A percentile compares a stretch with the other conserved stretches of the same genome.
Evolutionary conservation across 2,888 invertebrate genomes (phyloP).

Genomic region (Drosophila hamatofila): DNA sequence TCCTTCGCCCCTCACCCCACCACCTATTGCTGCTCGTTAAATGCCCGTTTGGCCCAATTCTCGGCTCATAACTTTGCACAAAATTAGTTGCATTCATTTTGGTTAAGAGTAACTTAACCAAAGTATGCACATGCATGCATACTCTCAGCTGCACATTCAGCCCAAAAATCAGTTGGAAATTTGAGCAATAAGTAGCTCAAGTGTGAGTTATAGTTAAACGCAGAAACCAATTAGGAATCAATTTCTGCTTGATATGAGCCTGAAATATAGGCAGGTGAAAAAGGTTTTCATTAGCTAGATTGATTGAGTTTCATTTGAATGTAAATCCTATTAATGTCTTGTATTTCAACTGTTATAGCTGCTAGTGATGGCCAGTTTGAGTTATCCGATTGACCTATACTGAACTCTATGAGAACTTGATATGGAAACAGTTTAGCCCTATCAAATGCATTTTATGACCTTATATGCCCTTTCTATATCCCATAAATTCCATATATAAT

Average conservation of each 20-base stretch:
- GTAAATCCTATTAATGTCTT: too few species aligned
- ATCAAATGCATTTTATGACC: too few species aligned
- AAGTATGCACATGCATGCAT: conserved; percentile 8
- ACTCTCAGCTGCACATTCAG: neutral
- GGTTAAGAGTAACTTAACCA: conserved; percentile 24
- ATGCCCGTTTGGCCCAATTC: conserved; percentile 40
- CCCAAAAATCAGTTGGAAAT: neutral
- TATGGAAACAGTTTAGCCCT: too few species aligned
- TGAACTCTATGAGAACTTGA: too few species aligned
- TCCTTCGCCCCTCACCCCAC: neutral
- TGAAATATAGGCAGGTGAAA: neutral
- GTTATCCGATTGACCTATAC: too few species aligned
- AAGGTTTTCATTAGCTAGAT: neutral
- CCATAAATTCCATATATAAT: too few species aligned
- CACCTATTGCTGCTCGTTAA: conserved; percentile 12
- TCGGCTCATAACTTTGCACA: conserved; percentile 39
- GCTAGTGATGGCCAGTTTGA: too few species aligned
- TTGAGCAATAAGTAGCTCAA: neutral
- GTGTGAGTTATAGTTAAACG: neutral
- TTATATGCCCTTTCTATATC: too few species aligned
- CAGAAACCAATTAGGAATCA: neutral
- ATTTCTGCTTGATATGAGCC: neutral
- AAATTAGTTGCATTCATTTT: conserved; percentile 55
- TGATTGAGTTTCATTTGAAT: neutral
- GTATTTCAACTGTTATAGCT: too few species aligned